These are phyloP conservation scores for Diploptera punctata DNA, from an alignment of 2,888 invertebrate species.

Conservation along the genomic window DNA sequence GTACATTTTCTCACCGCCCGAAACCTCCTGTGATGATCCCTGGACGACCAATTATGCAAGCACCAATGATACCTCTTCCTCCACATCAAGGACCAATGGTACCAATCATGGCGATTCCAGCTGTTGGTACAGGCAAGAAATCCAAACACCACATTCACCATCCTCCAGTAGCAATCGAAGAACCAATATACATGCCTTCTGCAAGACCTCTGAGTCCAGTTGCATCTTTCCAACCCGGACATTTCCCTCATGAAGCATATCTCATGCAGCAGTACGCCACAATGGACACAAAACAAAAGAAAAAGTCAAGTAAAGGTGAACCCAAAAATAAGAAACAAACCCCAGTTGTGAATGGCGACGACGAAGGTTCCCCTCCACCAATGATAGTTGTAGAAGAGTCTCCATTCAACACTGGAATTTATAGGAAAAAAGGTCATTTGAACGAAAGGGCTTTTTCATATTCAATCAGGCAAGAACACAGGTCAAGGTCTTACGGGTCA, in stretches of 20 bases:
- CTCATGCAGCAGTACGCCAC: conserved; percentile 64
- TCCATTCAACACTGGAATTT: conserved; percentile 82
- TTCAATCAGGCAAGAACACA: conserved; percentile 91
- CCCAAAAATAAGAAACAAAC: conserved; percentile 45
- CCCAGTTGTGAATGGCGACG: conserved; percentile 46
- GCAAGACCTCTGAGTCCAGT: conserved; percentile 63
- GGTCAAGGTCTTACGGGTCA: conserved; percentile 91
- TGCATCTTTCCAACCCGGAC: conserved; percentile 66
- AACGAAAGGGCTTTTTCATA: conserved; percentile 94
- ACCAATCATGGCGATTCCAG: conserved; percentile 46
- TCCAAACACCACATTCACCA: conserved; percentile 40
- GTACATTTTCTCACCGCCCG: conserved; percentile 45
- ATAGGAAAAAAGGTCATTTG: conserved; percentile 88
- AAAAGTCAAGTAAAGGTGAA: conserved; percentile 45
- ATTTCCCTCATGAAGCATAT: conserved; percentile 64
- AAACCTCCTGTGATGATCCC: conserved; percentile 40
- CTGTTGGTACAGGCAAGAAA: conserved; percentile 43
- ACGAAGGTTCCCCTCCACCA: conserved; percentile 48
- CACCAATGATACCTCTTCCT: conserved; percentile 15
- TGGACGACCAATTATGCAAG: conserved; percentile 30
- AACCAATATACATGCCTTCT: conserved; percentile 63
- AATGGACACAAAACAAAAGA: conserved; percentile 53
- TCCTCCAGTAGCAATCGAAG: conserved; percentile 54
- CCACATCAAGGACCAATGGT: conserved; percentile 46
- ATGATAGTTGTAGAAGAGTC: conserved; percentile 56